Percentiles rank a stretch among this genome's conserved stretches.
Conservation (phyloP, 2,888 invertebrate genomes). For the Ormyrus rosae region DNA sequence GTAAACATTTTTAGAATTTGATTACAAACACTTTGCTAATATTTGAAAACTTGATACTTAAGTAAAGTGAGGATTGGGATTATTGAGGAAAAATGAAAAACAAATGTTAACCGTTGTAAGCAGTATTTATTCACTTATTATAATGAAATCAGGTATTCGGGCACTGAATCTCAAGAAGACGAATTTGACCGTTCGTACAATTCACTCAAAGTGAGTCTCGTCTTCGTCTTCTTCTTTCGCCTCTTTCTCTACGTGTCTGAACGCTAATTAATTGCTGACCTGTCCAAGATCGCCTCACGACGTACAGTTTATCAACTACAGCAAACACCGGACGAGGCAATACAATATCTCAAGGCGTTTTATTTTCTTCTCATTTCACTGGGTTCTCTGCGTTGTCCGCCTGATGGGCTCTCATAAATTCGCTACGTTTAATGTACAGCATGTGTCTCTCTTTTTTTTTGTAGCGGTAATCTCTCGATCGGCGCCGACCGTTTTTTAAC, state of each 20-base stretch:
- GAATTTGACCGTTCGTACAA: slow-evolving; percentile 64
- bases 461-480: too few relatives aligned
- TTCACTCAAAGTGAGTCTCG: neutral
- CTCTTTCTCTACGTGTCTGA: slow-evolving; percentile 11
- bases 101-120: slow-evolving; percentile 67
- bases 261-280: slow-evolving; percentile 38
- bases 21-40: too few relatives aligned
- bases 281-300: slow-evolving; percentile 9
- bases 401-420: slow-evolving; percentile 7
- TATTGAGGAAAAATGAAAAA: slow-evolving; percentile 7
- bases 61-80: neutral
- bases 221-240: slow-evolving; percentile 2
- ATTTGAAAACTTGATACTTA: too few relatives aligned
- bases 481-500: neutral
- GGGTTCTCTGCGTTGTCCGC: neutral
- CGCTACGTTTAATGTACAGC: neutral
- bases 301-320: slow-evolving; percentile 34
- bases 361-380: neutral
- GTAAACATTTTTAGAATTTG: too few relatives aligned
- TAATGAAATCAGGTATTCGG: slow-evolving; percentile 57
- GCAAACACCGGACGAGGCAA: slow-evolving; percentile 41
- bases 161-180: slow-evolving; percentile 59
- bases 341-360: slow-evolving; percentile 45
- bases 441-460: neutral
- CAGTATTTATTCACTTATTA: slow-evolving; percentile 68